Evolutionary conservation across 2,797 vertebrate species (phyloP).

Genomic region (Gastrophryne carolinensis): DNA sequence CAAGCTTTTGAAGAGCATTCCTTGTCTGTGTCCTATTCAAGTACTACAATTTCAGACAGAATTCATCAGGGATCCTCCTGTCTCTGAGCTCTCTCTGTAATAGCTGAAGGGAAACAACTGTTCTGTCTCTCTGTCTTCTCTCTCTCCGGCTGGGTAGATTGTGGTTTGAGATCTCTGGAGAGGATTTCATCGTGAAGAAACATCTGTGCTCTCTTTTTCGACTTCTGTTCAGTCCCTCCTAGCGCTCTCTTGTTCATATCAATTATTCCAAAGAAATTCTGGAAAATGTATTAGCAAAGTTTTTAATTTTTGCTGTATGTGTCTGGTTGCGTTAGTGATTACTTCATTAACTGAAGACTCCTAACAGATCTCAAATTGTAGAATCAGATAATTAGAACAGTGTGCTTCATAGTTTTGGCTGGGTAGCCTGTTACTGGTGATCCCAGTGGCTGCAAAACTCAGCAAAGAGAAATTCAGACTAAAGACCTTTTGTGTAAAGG

Average conservation of each 20-base stretch:
- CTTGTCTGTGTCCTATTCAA: conserved; percentile 5
- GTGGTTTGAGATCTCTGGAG: conserved; percentile 41
- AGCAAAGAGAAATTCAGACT: too few species aligned
- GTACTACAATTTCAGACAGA: background rate
- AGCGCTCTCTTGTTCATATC: background rate
- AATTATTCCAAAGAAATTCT: conserved; percentile 2
- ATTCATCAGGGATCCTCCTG: conserved; percentile 5
- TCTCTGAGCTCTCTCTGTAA: conserved; percentile 36
- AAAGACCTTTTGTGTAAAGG: too few species aligned
- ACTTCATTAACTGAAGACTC: too few species aligned
- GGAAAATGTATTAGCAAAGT: conserved; percentile 5
- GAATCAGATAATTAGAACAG: too few species aligned
- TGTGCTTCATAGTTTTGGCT: too few species aligned
- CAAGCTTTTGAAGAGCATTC: conserved; percentile 17
- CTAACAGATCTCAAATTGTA: too few species aligned
- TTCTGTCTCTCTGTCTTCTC: conserved; percentile 31
- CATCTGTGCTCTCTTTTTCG: conserved; percentile 33
- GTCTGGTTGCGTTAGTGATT: conserved; percentile 8
- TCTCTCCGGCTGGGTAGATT: conserved; percentile 30
- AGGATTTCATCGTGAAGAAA: conserved; percentile 36
- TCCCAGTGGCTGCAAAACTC: too few species aligned
- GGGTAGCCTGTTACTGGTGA: too few species aligned
- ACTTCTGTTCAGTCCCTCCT: conserved; percentile 14
- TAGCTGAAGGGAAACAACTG: conserved; percentile 47
- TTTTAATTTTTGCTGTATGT: conserved; percentile 17